These are phyloP conservation scores for Fregata magnificens DNA, from an alignment of 2,113 vertebrate genomes.

Conservation along the genomic window DNA sequence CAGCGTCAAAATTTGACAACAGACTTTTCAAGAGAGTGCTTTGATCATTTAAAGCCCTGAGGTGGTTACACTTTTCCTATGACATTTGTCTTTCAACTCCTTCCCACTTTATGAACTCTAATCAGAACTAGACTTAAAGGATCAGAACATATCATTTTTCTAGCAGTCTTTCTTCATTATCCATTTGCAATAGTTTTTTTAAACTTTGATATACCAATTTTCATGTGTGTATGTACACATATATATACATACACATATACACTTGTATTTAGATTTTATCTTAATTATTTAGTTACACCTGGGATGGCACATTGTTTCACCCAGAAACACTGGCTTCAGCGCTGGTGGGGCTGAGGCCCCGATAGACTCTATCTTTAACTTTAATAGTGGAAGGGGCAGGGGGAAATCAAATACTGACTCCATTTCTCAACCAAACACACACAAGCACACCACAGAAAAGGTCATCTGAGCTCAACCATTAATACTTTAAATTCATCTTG, in stretches of 20 bases:
- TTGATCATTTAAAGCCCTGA: slow-evolving; percentile 28
- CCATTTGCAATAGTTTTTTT: neutral
- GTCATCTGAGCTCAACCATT: neutral
- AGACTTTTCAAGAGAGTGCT: neutral
- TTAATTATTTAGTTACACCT: neutral
- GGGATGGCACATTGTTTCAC: neutral
- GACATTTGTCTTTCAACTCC: neutral
- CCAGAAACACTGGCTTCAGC: neutral
- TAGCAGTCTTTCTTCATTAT: neutral
- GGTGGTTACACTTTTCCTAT: neutral
- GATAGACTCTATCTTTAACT: too few relatives aligned
- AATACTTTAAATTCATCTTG: neutral
- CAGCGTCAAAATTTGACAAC: slow-evolving; percentile 9
- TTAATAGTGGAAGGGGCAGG: rapidly evolving
- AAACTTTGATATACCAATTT: neutral
- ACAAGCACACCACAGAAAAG: neutral
- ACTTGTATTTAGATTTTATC: neutral
- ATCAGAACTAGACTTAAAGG: neutral
- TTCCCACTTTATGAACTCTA: neutral
- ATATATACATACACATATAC: rapidly evolving
- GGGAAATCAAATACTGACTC: neutral
- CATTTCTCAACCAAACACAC: neutral
- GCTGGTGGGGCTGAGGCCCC: neutral
- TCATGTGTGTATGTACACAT: rapidly evolving
- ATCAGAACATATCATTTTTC: neutral